Evolutionary conservation across 2,113 vertebrate species (phyloP).

Genomic region (Cranoglanis bouderius): DNA sequence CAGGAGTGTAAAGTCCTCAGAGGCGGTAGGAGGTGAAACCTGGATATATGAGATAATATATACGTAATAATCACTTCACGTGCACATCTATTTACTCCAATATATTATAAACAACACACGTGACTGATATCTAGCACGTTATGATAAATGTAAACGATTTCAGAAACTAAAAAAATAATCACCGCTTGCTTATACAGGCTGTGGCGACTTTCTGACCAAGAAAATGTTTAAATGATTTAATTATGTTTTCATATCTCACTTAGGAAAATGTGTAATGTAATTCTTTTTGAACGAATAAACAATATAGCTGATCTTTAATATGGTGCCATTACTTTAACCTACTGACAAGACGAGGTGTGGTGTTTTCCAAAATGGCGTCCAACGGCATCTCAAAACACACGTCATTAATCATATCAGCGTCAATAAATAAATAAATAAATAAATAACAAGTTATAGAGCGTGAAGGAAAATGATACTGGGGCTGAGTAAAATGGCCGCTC

Average conservation of each 20-base stretch:
- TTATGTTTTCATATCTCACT: not conserved
- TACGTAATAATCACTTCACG: not conserved
- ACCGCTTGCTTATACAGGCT: too few species aligned
- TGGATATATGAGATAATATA: not conserved
- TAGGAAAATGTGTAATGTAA: not conserved
- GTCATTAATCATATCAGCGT: not conserved
- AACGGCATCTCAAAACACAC: not conserved
- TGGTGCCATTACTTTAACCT: not conserved
- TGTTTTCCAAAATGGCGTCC: not conserved
- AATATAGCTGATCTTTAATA: not conserved
- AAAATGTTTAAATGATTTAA: not conserved
- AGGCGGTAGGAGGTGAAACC: not conserved
- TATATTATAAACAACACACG: too few species aligned
- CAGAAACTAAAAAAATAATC: too few species aligned
- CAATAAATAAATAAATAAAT: too few species aligned
- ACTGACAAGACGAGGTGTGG: not conserved
- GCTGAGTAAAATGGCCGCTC: not conserved
- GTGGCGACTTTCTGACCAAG: not conserved
- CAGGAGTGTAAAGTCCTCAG: not conserved
- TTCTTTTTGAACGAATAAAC: not conserved
- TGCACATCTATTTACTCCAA: too few species aligned
- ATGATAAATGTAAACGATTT: too few species aligned
- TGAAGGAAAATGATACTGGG: not conserved
- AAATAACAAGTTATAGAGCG: too few species aligned
- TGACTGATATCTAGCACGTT: too few species aligned